Evolutionary conservation across 2,888 invertebrate species (phyloP).

Genomic region (Oscheius onirici): DNA sequence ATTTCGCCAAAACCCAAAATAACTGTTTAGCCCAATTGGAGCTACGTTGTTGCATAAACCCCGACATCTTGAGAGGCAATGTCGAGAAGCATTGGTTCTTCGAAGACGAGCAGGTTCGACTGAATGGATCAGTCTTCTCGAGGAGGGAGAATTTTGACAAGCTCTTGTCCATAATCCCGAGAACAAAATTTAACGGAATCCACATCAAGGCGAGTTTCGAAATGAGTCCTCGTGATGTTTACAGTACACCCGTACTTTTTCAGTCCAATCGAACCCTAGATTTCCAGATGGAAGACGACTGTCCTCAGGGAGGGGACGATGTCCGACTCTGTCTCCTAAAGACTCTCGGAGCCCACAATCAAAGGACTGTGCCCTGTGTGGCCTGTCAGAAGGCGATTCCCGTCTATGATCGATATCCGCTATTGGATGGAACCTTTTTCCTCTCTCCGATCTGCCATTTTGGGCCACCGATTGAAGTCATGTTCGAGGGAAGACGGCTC

Average conservation of each 20-base stretch:
- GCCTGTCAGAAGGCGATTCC: conserved; percentile 83
- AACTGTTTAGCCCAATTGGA: conserved; percentile 39
- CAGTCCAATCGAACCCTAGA: not conserved
- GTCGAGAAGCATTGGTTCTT: conserved; percentile 51
- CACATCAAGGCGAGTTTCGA: conserved; percentile 86
- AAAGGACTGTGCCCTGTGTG: conserved; percentile 79
- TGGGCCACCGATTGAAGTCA: conserved; percentile 39
- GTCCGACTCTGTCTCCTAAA: conserved; percentile 94
- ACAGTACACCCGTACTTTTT: conserved; percentile 21
- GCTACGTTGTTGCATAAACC: conserved; percentile 46
- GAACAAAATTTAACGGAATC: conserved; percentile 96
- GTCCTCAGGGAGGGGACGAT: conserved; percentile 97
- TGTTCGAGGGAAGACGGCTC: conserved; percentile 44
- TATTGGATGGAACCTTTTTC: conserved; percentile 97
- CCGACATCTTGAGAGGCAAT: conserved; percentile 45
- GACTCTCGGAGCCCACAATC: conserved; percentile 89
- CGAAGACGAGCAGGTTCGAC: conserved; percentile 51
- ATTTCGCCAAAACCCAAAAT: not conserved
- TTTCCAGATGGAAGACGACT: conserved; percentile 92
- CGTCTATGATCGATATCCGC: conserved; percentile 89
- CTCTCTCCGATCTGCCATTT: conserved; percentile 81
- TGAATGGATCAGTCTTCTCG: conserved; percentile 81
- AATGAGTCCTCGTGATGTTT: conserved; percentile 5
- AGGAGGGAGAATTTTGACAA: conserved; percentile 92
- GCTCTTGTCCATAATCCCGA: conserved; percentile 86